These are phyloP conservation scores for Chrysemys picta DNA, from an alignment of 2,113 vertebrate genomes.

Conservation along the genomic window DNA sequence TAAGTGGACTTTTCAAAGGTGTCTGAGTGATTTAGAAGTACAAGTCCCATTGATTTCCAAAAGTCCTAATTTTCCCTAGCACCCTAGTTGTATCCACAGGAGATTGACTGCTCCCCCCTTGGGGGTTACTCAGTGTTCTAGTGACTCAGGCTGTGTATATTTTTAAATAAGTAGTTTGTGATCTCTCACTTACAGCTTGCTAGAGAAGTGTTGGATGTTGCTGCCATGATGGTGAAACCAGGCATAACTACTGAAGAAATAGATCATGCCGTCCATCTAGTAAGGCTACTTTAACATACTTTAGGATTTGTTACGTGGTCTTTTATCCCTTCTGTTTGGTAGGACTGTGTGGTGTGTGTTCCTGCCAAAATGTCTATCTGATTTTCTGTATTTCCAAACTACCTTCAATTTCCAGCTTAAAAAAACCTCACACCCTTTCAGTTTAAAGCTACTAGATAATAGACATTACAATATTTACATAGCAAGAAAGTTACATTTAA, in stretches of 20 bases:
- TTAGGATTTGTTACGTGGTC: background rate
- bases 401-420: background rate
- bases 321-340: background rate
- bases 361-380: background rate
- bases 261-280: constrained; percentile 96
- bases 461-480: background rate
- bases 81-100: background rate
- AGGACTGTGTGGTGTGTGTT: background rate
- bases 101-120: background rate
- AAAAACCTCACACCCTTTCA: background rate
- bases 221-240: constrained; percentile 93
- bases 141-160: background rate
- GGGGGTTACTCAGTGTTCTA: background rate
- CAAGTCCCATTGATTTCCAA: background rate
- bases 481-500: background rate
- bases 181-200: constrained; percentile 86
- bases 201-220: constrained; percentile 95
- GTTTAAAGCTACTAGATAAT: background rate
- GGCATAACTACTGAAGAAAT: constrained; percentile 98
- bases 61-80: background rate
- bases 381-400: background rate
- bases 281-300: constrained; percentile 74
- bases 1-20: background rate
- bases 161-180: constrained; percentile 6
- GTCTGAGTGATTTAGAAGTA: background rate